A percentile compares a stretch with the other conserved stretches of the same genome.
phyloP scores from a whole-genome alignment of 2,888 invertebrate species.

The Emmelina monodactyla region DNA sequence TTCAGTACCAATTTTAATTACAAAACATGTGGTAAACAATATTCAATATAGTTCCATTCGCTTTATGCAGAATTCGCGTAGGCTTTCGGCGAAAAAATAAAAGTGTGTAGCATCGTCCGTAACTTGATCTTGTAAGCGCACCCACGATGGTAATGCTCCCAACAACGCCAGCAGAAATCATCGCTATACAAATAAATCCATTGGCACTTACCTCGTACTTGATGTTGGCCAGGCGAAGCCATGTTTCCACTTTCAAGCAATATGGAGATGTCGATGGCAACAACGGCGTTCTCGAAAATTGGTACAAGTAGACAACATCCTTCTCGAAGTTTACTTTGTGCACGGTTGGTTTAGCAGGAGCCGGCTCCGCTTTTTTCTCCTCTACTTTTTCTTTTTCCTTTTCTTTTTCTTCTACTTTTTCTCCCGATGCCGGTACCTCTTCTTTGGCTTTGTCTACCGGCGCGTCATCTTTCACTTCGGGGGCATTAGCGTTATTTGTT shows the following conservation, averaged over 20 bases:
- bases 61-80: no score
- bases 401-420: conserved; percentile 55
- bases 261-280: conserved; percentile 91
- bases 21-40: no score
- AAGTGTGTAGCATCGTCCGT: no score
- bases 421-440: conserved; percentile 46
- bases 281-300: conserved; percentile 89
- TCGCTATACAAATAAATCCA: no score
- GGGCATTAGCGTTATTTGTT: conserved; percentile 68
- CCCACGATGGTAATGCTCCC: no score
- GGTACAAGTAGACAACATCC: conserved; percentile 93
- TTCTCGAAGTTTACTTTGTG: conserved; percentile 90
- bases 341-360: conserved; percentile 79
- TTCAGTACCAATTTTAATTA: no score
- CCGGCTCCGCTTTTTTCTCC: conserved; percentile 69
- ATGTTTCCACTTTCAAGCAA: conserved; percentile 95
- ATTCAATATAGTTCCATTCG: no score
- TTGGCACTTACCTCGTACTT: conserved; percentile 86
- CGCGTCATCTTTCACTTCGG: conserved; percentile 48
- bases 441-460: conserved; percentile 49
- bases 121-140: conserved; percentile 6
- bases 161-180: no score
- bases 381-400: conserved; percentile 53
- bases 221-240: conserved; percentile 89
- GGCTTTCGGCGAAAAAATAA: no score